phyloP scores from a whole-genome alignment of 1,140 invertebrate genomes.

The Phthorimaea operculella region DNA sequence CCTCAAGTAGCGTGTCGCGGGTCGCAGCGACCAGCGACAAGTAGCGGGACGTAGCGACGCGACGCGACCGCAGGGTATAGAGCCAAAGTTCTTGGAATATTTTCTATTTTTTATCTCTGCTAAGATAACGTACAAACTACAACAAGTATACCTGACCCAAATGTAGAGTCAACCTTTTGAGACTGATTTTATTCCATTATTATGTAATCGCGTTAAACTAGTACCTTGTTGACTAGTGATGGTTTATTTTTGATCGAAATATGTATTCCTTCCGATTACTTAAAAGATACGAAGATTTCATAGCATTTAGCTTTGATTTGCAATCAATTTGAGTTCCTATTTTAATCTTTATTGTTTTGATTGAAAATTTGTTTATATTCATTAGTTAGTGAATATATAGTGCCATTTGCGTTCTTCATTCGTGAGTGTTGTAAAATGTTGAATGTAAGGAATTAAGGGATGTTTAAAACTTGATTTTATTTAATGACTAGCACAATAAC shows the following conservation, averaged over 20 bases:
- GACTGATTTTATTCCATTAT: constrained; percentile 46
- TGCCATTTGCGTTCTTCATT: constrained; percentile 21
- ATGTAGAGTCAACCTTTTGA: constrained; percentile 25
- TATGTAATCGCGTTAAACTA: constrained; percentile 4
- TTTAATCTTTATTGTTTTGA: constrained; percentile 50
- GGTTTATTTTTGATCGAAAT: not conserved
- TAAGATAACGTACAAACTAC: constrained; percentile 32
- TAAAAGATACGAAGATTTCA: not conserved
- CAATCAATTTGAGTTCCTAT: constrained; percentile 63
- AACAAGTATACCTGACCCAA: constrained; percentile 10
- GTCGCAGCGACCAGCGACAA: not conserved
- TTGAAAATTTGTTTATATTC: constrained; percentile 39
- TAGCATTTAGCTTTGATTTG: constrained; percentile 20
- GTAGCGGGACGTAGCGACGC: constrained; percentile 6
- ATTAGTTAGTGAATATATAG: constrained; percentile 25
- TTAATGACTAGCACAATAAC: constrained; percentile 1
- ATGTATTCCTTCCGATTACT: not conserved
- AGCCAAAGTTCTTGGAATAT: constrained; percentile 61
- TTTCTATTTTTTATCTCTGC: constrained; percentile 47
- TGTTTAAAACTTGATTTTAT: not conserved
- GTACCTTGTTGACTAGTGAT: not conserved
- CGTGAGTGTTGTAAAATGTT: not conserved
- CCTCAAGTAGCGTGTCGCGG: constrained; percentile 29
- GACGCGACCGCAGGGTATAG: constrained; percentile 57
- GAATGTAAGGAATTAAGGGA: not conserved